These are phyloP conservation scores for Tachysurus fulvidraco DNA, from an alignment of 2,113 vertebrate genomes.

Conservation along the genomic window DNA sequence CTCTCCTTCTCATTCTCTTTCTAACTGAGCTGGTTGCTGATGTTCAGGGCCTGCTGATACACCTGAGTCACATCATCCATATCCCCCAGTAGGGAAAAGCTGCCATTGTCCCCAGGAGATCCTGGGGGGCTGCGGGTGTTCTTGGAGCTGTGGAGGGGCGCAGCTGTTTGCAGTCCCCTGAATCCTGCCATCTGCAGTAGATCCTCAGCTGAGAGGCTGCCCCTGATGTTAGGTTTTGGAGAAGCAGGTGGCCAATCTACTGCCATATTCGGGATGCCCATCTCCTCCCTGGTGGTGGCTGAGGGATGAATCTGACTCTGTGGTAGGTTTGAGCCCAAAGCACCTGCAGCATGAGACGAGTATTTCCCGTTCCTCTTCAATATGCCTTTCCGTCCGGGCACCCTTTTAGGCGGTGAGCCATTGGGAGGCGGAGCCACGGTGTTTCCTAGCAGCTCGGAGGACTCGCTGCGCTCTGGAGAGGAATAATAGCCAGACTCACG, in stretches of 20 bases:
- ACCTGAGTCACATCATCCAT: slow-evolving; percentile 99
- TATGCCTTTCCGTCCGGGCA: slow-evolving; percentile 85
- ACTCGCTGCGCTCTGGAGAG: slow-evolving; percentile 93
- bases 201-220: slow-evolving; percentile 93
- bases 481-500: slow-evolving; percentile 96
- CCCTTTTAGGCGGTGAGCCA: slow-evolving; percentile 68
- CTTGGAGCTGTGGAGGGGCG: slow-evolving; percentile 81
- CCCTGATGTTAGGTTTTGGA: slow-evolving; percentile 82
- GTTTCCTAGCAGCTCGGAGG: slow-evolving; percentile 85
- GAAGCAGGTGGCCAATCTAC: slow-evolving; percentile 80
- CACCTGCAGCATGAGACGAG: slow-evolving; percentile 71
- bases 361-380: slow-evolving; percentile 94
- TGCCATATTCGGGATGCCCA: slow-evolving; percentile 77
- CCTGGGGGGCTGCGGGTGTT: slow-evolving; percentile 77
- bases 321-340: slow-evolving; percentile 79
- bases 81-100: slow-evolving; percentile 93
- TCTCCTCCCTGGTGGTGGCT: slow-evolving; percentile 88
- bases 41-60: slow-evolving; percentile 97
- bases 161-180: slow-evolving; percentile 81
- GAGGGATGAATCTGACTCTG: slow-evolving; percentile 92
- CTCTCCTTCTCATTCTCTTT: slow-evolving; percentile 67
- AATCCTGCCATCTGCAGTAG: slow-evolving; percentile 88
- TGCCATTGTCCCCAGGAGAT: slow-evolving; percentile 84
- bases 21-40: slow-evolving; percentile 89
- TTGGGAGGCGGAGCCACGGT: slow-evolving; percentile 62